Percentiles rank a stretch among this genome's conserved stretches.
phyloP scores from a whole-genome alignment of 2,797 vertebrate species.

The Cuniculus paca region DNA sequence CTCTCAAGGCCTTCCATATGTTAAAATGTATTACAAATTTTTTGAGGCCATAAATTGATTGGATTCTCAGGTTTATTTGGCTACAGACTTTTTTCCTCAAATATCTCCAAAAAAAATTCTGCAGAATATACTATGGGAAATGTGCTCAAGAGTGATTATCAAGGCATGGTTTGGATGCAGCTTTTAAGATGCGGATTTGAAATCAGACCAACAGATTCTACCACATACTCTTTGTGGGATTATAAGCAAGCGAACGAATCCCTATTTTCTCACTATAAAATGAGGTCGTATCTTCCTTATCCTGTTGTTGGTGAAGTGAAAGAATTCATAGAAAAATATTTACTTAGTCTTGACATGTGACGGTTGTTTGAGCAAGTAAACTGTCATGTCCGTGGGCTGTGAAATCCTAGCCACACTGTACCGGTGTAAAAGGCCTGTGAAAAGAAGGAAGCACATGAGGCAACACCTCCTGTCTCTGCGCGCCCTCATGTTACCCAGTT shows the following conservation, averaged over 20 bases:
- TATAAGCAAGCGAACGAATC: background rate
- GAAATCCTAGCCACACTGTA: background rate
- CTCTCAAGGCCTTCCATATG: background rate
- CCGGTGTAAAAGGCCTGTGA: no score
- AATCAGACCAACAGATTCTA: background rate
- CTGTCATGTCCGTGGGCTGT: fast-evolving
- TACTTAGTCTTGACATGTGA: background rate
- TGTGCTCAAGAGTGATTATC: background rate
- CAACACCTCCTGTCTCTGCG: fast-evolving
- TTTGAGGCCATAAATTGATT: background rate
- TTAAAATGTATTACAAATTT: background rate
- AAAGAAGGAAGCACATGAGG: background rate
- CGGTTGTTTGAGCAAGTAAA: background rate
- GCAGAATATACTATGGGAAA: background rate
- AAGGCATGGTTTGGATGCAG: background rate
- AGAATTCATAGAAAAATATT: background rate
- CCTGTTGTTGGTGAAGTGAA: background rate
- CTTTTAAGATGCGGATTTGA: conserved; percentile 13
- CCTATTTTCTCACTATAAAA: background rate
- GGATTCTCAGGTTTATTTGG: conserved; percentile 26
- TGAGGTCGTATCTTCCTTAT: background rate
- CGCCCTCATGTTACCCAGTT: background rate
- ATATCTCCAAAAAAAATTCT: background rate
- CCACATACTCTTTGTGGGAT: background rate
- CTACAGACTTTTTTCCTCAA: background rate